Evolutionary conservation across 2,797 vertebrate genomes (phyloP).

Genomic region (Pagetopsis macropterus): DNA sequence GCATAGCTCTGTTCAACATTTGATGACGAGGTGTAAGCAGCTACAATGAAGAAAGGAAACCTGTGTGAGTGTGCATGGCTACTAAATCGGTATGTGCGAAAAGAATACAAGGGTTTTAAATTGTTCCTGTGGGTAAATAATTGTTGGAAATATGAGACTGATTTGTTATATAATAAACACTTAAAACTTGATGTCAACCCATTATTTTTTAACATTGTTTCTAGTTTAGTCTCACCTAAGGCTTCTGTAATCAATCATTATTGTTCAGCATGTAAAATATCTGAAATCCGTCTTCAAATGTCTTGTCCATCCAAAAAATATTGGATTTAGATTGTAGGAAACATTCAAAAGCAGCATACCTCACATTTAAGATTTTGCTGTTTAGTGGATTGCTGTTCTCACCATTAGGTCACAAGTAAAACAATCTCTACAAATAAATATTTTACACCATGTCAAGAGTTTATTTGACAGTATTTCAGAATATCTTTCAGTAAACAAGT

Average conservation of each 20-base stretch:
- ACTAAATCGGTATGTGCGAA: constrained; percentile 1
- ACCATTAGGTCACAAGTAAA: constrained; percentile 8
- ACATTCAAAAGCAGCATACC: not conserved
- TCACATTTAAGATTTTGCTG: not conserved
- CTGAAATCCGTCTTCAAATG: not conserved
- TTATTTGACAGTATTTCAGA: constrained; percentile 99
- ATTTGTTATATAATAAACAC: constrained; percentile 34
- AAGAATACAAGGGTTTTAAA: not conserved
- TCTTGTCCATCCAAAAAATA: not conserved
- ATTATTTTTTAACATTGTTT: not conserved
- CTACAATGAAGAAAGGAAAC: not conserved
- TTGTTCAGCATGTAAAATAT: not conserved
- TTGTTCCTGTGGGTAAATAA: constrained; percentile 27
- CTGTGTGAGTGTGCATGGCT: not conserved
- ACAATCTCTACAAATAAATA: constrained; percentile 50
- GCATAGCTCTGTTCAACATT: not conserved
- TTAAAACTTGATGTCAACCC: constrained; percentile 16
- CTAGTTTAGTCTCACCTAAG: not conserved
- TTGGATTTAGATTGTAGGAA: no score
- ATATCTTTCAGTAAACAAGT: constrained; percentile 99
- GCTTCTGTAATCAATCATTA: not conserved
- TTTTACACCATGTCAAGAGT: constrained; percentile 90
- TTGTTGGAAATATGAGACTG: constrained; percentile 9
- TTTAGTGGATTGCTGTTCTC: not conserved
- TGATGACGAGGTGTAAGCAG: not conserved